A percentile compares a stretch with the other conserved stretches of the same genome.
These are phyloP conservation scores for Calliopum simillimum DNA, from an alignment of 2,888 invertebrate genomes.

Conservation along the genomic window DNA sequence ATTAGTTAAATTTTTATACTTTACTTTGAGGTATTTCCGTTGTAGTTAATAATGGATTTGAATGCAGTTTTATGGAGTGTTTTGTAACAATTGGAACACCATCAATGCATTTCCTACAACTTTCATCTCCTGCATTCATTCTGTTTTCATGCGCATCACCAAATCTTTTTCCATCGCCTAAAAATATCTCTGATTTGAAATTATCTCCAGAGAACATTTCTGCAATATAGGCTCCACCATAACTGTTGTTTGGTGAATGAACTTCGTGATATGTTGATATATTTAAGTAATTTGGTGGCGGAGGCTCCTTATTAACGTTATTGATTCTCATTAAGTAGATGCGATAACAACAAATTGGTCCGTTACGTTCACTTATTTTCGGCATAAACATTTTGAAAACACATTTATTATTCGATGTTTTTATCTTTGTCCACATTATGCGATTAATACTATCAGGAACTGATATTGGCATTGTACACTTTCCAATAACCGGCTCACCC, in stretches of 20 bases:
- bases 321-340: slow-evolving; percentile 82
- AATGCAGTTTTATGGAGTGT: background rate
- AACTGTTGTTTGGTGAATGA: slow-evolving; percentile 72
- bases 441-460: slow-evolving; percentile 73
- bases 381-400: slow-evolving; percentile 82
- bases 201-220: slow-evolving; percentile 83
- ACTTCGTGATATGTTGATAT: slow-evolving; percentile 81
- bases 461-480: slow-evolving; percentile 79
- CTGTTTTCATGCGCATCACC: slow-evolving; percentile 52
- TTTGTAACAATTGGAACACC: slow-evolving; percentile 51
- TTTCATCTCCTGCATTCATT: slow-evolving; percentile 54
- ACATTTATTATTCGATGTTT: slow-evolving; percentile 74
- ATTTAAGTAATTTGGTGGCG: slow-evolving; percentile 76
- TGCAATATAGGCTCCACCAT: slow-evolving; percentile 83
- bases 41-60: background rate
- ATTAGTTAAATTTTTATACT: background rate
- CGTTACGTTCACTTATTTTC: slow-evolving; percentile 84
- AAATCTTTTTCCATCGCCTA: slow-evolving; percentile 75
- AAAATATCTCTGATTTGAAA: slow-evolving; percentile 75
- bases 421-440: slow-evolving; percentile 73
- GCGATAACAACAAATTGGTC: slow-evolving; percentile 88
- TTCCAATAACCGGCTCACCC: slow-evolving; percentile 74
- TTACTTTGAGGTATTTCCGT: slow-evolving; percentile 35
- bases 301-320: slow-evolving; percentile 72
- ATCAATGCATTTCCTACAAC: slow-evolving; percentile 60